Base-by-base conservation (phyloP, 2,113 vertebrate species). In the Dicaeum eximium region DNA sequence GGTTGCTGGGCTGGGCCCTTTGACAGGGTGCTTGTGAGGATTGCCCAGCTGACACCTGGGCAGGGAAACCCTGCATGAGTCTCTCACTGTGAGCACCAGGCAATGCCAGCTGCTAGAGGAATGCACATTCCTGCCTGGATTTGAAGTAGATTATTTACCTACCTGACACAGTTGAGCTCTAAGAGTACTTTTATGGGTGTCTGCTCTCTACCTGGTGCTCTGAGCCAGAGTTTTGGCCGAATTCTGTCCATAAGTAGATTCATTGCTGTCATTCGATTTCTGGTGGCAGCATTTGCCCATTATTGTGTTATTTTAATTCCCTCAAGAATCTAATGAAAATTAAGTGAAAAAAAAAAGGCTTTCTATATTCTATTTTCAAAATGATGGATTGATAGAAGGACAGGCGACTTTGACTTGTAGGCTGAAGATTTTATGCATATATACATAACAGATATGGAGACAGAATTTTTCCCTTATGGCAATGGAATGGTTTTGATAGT, bases 261-360 rank as follows among this genome's bases (percentile, higher is more conserved):
- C 90, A 96, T 91, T 90, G 90, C 94, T 94, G 85, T 95, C 95
- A 93, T 96, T 96, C 92, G 94, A 96, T 93, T 94, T 96, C 93
- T 94, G 95, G 96, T 96, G 96, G 92, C 92, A 94, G 92, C 89
- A 92, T 93, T 96, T 94, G 92, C 88, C 96, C 93, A 92, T 96
- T 94, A 94, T 96, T 96, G 93, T 94, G 92, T 96, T 97, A 94
- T 92, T 96, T 96, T 97, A 96, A 97, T 96, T 94, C 96, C 95
- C 92, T 89, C 91, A 93, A 96, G 94, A 96, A 96, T 94, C 90
- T 96, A 96, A 96, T 96, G 95, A 96, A 96, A 96, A 95, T 96
- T 96, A 95, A 96, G 94, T 95, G 93, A 95, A 96, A 96, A 96
- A 95, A 95, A 95, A 95, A 92, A 95, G 95, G 79, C 93, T 95